Conservation (phyloP, 1,140 invertebrate genomes). For the Microplitis mediator region DNA sequence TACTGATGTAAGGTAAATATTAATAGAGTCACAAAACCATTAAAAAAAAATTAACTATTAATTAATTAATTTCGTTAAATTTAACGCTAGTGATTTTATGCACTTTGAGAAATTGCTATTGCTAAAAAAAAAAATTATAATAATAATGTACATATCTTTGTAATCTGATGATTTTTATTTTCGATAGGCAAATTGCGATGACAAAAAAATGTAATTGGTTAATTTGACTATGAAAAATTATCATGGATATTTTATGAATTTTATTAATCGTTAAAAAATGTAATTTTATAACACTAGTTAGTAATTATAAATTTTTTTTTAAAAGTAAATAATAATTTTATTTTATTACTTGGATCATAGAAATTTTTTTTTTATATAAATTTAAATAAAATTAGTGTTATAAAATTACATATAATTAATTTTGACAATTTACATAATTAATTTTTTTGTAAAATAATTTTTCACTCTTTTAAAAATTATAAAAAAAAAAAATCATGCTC, state of each 20-base stretch:
- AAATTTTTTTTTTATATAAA: too few relatives aligned
- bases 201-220: neutral
- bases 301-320: too few relatives aligned
- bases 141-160: slow-evolving; percentile 37
- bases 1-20: slow-evolving; percentile 6
- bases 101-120: slow-evolving; percentile 30
- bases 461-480: too few relatives aligned
- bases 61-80: slow-evolving; percentile 12
- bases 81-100: slow-evolving; percentile 23
- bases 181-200: neutral
- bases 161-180: slow-evolving; percentile 27
- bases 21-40: neutral
- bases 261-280: too few relatives aligned
- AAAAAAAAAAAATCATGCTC: too few relatives aligned
- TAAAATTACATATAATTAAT: too few relatives aligned
- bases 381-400: too few relatives aligned
- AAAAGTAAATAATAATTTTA: too few relatives aligned
- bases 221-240: neutral
- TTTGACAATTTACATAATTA: too few relatives aligned
- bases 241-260: neutral
- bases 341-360: too few relatives aligned
- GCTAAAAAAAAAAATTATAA: slow-evolving; percentile 18
- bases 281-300: too few relatives aligned
- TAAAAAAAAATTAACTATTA: neutral
- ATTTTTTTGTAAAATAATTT: too few relatives aligned